Evolutionary conservation across 2,113 vertebrate genomes (phyloP), one percentile per base, ranked within the genome.

Genomic region (Oryctolagus cuniculus): DNA sequence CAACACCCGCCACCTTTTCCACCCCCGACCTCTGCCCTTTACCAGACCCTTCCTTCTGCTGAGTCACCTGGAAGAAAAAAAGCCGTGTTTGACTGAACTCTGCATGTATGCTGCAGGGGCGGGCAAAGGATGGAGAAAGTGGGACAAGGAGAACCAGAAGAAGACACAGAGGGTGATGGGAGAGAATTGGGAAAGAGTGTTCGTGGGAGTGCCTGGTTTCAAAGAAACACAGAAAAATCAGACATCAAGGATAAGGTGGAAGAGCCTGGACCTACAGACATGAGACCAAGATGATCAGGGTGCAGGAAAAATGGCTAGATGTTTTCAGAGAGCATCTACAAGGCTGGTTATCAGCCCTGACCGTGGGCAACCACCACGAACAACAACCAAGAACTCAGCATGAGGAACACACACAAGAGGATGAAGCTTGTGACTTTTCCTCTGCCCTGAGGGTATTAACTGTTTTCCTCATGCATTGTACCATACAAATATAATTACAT

Each of bases 141-240:
- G 9, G 27, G 34, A 78, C 6, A 22, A 58, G n/a, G 36, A 74
- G 83, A 38, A 17, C 55, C n/a, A 29, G 77, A 85, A n/a, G 53
- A 66, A 77, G 67, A 7, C 44, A 78, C 11, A 64, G 36, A 70
- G 16, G 11, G 3, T 21, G 24, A 29, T n/a, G 44, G 38, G 63
- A 85, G 61, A 75, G 11, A 70, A 74, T 5, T 22, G 29, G 31
- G 27, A 86, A 63, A 72, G 72, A 31, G 7, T 0, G 2, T 27
- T 31, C 27, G 44, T 44, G 1, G 11, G 6, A 11, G 5, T 17
- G 44, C 34, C 34, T 15, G 29, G 53, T 34, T 70, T 73, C 49
- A 70, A 90, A 93, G 64, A 82, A 72, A 70, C 63, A 82, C 8
- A 78, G n/a, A 75, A 74, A 90, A 75, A n/a, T 75, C 49, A 88